A percentile compares a stretch with the other conserved stretches of the same genome.
Conservation (phyloP, 2,888 invertebrate species). For the Andrena dorsata region DNA sequence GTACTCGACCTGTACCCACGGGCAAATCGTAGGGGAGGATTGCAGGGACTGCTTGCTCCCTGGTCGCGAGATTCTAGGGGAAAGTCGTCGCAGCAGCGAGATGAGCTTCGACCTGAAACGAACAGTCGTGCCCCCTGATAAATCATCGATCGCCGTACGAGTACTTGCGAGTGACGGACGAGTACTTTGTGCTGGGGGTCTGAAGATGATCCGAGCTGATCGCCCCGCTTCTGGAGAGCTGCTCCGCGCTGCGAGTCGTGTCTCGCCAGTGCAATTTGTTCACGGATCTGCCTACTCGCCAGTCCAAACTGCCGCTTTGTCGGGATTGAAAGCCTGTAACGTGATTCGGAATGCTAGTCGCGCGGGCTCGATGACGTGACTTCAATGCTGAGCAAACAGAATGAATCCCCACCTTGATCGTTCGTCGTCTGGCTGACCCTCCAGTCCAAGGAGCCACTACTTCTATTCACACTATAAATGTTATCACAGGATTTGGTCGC, state of each 20-base stretch:
- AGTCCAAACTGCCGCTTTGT: constrained; percentile 82
- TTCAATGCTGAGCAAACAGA: not conserved
- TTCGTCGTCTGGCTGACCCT: constrained; percentile 74
- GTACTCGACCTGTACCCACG: constrained; percentile 83
- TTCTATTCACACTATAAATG: constrained; percentile 83
- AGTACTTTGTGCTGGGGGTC: constrained; percentile 80
- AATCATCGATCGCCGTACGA: not conserved
- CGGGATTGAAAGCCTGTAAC: constrained; percentile 77
- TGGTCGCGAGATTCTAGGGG: constrained; percentile 81
- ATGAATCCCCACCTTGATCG: constrained; percentile 74
- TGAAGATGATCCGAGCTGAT: constrained; percentile 77
- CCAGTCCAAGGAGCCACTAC: constrained; percentile 81
- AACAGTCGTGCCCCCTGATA: constrained; percentile 5
- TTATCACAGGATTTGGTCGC: constrained; percentile 85
- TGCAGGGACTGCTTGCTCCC: constrained; percentile 77
- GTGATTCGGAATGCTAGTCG: constrained; percentile 22
- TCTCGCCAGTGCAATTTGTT: constrained; percentile 78
- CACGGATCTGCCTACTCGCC: constrained; percentile 79
- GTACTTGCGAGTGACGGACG: not conserved
- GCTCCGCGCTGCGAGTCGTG: constrained; percentile 81
- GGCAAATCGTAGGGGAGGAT: constrained; percentile 80
- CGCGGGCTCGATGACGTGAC: not conserved
- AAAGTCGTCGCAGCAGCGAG: constrained; percentile 80
- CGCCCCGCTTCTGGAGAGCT: constrained; percentile 79
- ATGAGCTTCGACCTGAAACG: constrained; percentile 80